Evolutionary conservation across 2,113 vertebrate species (phyloP).

Genomic region (Sitta europaea): DNA sequence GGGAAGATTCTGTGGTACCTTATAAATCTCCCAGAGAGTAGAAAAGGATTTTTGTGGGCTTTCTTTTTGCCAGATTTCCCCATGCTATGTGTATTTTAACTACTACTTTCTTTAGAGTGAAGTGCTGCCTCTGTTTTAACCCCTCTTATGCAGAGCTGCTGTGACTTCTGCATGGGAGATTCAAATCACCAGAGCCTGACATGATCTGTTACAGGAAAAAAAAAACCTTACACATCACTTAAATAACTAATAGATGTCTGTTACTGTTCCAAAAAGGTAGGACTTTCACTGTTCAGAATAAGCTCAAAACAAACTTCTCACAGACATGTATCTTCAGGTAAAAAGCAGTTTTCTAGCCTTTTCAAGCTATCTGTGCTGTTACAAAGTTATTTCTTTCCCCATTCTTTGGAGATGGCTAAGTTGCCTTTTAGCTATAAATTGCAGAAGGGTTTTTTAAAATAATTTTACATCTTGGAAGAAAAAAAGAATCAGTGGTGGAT

Average conservation of each 20-base stretch:
- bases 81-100: not conserved
- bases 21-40: conserved; percentile 15
- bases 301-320: not conserved
- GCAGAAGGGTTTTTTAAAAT: fast-evolving
- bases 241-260: not conserved
- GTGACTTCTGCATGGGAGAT: not conserved
- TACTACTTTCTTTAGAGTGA: not conserved
- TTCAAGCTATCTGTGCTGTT: not conserved
- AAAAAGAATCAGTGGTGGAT: not conserved
- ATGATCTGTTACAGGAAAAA: not conserved
- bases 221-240: not conserved
- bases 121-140: not conserved
- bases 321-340: not conserved
- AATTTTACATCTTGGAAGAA: not conserved
- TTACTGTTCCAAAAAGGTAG: not conserved
- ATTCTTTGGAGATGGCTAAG: not conserved
- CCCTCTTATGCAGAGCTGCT: not conserved
- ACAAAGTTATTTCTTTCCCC: not conserved
- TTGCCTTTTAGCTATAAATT: not conserved
- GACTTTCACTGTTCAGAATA: not conserved
- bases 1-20: not conserved
- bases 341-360: not conserved
- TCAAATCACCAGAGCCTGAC: not conserved
- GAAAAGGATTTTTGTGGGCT: conserved; percentile 43
- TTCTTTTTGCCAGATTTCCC: conserved; percentile 8